A percentile compares a stretch with the other conserved stretches of the same genome.
Evolutionary conservation across 2,888 invertebrate species (phyloP).

Genomic region (Campoplex capitator): DNA sequence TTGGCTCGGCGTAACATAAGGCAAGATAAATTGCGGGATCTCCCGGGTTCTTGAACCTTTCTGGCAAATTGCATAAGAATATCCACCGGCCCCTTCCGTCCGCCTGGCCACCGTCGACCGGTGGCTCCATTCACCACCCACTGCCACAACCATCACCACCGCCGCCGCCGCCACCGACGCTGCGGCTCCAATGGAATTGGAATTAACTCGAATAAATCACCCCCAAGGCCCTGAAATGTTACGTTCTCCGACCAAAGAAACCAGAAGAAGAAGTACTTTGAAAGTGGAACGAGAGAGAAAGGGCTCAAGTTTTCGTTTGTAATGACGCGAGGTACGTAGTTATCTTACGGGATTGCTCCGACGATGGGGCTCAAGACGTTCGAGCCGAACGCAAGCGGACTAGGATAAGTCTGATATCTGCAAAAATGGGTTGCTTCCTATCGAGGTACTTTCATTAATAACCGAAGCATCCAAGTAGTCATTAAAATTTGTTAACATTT

Average conservation of each 20-base stretch:
- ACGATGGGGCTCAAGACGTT: constrained; percentile 46
- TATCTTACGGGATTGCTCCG: constrained; percentile 62
- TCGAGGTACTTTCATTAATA: not conserved
- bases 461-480: not conserved
- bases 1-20: constrained; percentile 85
- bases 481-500: not conserved
- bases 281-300: constrained; percentile 69
- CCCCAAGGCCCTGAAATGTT: constrained; percentile 78
- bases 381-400: not conserved
- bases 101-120: constrained; percentile 69
- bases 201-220: constrained; percentile 84
- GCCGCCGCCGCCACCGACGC: constrained; percentile 68
- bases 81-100: constrained; percentile 78
- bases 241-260: constrained; percentile 66
- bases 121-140: constrained; percentile 67
- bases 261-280: constrained; percentile 68
- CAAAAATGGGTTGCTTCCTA: constrained; percentile 3
- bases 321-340: constrained; percentile 62
- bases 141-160: constrained; percentile 69
- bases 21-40: constrained; percentile 85
- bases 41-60: constrained; percentile 85
- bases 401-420: constrained; percentile 4
- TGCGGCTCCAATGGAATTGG: constrained; percentile 85
- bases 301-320: constrained; percentile 80
- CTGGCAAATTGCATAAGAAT: constrained; percentile 85